Conservation (phyloP, 1,140 invertebrate genomes). For the Apis cerana region DNA sequence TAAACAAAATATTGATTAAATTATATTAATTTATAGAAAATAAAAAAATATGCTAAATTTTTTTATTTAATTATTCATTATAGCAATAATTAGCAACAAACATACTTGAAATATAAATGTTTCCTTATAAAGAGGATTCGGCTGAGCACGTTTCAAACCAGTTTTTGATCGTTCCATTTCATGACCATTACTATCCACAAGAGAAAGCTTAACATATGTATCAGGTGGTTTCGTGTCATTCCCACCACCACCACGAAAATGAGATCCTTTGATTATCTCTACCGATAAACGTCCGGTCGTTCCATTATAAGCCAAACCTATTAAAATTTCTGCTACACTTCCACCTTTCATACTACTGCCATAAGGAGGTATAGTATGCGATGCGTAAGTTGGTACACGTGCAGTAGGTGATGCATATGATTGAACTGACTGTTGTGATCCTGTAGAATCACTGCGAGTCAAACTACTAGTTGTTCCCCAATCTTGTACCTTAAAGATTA, state of each 20-base stretch:
- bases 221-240: slow-evolving; percentile 88
- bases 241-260: slow-evolving; percentile 88
- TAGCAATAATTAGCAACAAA: not conserved
- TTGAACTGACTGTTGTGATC: slow-evolving; percentile 93
- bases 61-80: not conserved
- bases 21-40: not conserved
- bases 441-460: slow-evolving; percentile 94
- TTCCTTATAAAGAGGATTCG: slow-evolving; percentile 97
- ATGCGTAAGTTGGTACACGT: slow-evolving; percentile 64
- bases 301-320: slow-evolving; percentile 95
- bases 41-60: not conserved
- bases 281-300: slow-evolving; percentile 95
- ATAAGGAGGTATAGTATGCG: slow-evolving; percentile 76
- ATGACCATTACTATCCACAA: slow-evolving; percentile 95
- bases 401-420: slow-evolving; percentile 76
- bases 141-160: slow-evolving; percentile 93
- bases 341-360: slow-evolving; percentile 89
- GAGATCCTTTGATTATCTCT: slow-evolving; percentile 96
- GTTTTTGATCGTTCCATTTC: slow-evolving; percentile 96
- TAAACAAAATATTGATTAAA: slow-evolving; percentile 69
- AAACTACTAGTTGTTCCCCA: slow-evolving; percentile 84
- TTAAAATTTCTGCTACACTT: slow-evolving; percentile 91
- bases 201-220: slow-evolving; percentile 95
- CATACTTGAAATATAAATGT: slow-evolving; percentile 96
- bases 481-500: slow-evolving; percentile 69